phyloP scores from a whole-genome alignment of 1,140 invertebrate species.

The Habropoda laboriosa region DNA sequence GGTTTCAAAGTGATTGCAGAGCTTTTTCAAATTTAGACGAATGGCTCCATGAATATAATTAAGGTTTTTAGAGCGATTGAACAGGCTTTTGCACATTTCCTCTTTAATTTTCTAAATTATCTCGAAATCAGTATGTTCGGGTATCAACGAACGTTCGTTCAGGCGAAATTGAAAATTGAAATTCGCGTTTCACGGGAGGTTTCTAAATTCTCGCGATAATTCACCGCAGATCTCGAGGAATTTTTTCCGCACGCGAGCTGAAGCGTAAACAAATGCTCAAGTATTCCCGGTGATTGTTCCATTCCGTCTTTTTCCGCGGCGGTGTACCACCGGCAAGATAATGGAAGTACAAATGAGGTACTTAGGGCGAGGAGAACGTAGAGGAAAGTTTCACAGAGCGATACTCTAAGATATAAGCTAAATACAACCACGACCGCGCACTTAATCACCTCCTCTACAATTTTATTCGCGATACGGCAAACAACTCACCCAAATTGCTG shows the following conservation, averaged over 20 bases:
- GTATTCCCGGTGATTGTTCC: background rate
- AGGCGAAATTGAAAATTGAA: no score
- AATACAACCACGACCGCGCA: background rate
- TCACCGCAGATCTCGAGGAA: no score
- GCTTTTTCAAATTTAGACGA: no score
- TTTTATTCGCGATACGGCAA: background rate
- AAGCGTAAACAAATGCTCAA: background rate
- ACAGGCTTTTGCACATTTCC: no score
- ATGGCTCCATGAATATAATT: no score
- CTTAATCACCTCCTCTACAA: slow-evolving; percentile 4
- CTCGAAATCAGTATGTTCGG: no score
- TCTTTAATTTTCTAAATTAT: no score
- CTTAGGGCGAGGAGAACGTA: background rate
- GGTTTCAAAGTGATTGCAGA: no score
- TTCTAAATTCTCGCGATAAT: no score
- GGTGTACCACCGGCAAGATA: background rate
- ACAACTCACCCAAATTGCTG: background rate
- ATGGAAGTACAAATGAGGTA: slow-evolving; percentile 18
- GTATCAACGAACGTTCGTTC: no score
- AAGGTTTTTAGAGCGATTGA: no score
- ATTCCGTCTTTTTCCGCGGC: background rate
- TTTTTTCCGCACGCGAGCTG: background rate
- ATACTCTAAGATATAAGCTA: background rate
- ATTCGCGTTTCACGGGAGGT: no score
- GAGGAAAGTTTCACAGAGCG: background rate